Percentiles rank a stretch among this genome's conserved stretches.
Conservation (phyloP, 2,113 vertebrate species). For the Mustela lutreola region DNA sequence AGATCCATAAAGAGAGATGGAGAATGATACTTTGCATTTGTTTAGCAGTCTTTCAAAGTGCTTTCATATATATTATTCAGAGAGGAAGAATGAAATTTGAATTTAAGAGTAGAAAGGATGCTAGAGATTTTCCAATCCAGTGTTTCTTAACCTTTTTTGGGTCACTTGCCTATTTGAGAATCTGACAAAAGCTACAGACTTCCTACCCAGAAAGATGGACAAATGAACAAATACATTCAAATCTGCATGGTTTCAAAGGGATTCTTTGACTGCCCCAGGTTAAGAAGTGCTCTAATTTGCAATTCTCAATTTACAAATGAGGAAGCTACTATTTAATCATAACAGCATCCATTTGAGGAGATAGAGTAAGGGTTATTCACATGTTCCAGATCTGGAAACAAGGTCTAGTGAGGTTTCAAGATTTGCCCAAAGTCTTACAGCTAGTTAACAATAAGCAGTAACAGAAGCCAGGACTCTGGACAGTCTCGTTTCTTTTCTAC, state of each 20-base stretch:
- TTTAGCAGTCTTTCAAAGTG: slow-evolving; percentile 69
- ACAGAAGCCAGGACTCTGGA: neutral
- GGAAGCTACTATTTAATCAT: neutral
- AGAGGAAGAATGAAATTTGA: slow-evolving; percentile 62
- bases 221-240: neutral
- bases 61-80: slow-evolving; percentile 71
- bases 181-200: neutral
- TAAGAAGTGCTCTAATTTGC: slow-evolving; percentile 22
- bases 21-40: slow-evolving; percentile 70
- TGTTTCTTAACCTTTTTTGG: slow-evolving; percentile 45
- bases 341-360: neutral
- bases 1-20: slow-evolving; percentile 58
- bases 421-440: neutral
- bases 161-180: slow-evolving; percentile 41
- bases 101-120: slow-evolving; percentile 57
- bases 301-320: slow-evolving; percentile 29
- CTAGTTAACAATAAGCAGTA: neutral
- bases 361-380: neutral
- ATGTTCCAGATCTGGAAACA: neutral
- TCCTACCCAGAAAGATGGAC: neutral
- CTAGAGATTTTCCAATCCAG: slow-evolving; percentile 31
- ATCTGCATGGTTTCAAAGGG: neutral
- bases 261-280: neutral
- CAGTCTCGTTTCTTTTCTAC: neutral
- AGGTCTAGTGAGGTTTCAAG: neutral